These are phyloP conservation scores for Ahaetulla prasina DNA, from an alignment of 2,113 vertebrate genomes.

Conservation along the genomic window DNA sequence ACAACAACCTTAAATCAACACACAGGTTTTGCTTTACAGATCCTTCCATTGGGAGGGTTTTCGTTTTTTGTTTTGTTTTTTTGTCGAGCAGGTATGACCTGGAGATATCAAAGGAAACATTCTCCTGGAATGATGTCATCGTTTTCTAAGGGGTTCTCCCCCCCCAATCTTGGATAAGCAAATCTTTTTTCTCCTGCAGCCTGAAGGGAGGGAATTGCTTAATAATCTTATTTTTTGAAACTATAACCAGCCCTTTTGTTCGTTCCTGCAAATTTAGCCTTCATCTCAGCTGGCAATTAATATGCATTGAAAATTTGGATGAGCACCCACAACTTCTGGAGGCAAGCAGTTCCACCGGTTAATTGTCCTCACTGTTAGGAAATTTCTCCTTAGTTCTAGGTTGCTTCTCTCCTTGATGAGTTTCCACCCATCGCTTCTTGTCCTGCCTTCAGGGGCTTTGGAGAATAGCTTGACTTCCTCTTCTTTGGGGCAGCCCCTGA, in stretches of 20 bases:
- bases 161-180: slow-evolving; percentile 7
- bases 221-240: not conserved
- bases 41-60: slow-evolving; percentile 60
- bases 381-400: not conserved
- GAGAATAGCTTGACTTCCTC: not conserved
- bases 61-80: no score
- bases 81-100: slow-evolving; percentile 36
- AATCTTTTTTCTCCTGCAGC: slow-evolving; percentile 1
- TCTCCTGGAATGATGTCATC: slow-evolving; percentile 23
- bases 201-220: slow-evolving; percentile 9
- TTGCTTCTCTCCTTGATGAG: not conserved
- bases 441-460: not conserved
- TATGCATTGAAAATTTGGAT: not conserved
- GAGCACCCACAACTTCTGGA: not conserved
- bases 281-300: not conserved
- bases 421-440: not conserved
- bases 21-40: slow-evolving; percentile 56
- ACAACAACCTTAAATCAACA: slow-evolving; percentile 71
- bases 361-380: not conserved
- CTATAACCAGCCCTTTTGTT: not conserved
- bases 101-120: slow-evolving; percentile 60
- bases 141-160: not conserved
- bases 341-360: not conserved
- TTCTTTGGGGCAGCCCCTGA: not conserved
- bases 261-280: not conserved